phyloP scores from a whole-genome alignment of 2,113 vertebrate species.

The Saguinus midas region DNA sequence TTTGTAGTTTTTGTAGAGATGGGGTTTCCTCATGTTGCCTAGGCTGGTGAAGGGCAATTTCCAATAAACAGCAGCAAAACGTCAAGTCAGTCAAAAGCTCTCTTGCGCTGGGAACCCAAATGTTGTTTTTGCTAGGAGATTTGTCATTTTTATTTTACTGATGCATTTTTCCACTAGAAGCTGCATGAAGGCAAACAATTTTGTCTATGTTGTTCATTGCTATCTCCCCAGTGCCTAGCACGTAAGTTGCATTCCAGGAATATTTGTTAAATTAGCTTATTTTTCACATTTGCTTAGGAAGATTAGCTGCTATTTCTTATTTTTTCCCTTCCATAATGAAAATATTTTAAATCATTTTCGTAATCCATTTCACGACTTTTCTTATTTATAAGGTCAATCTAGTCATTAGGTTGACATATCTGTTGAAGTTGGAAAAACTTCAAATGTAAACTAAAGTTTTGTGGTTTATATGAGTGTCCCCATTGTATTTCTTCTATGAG shows the following conservation, averaged over 20 bases:
- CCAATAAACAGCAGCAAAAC: not conserved
- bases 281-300: not conserved
- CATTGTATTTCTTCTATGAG: not conserved
- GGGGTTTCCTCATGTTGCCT: no score
- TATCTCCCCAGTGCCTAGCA: not conserved
- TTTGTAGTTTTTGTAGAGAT: no score
- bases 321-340: not conserved
- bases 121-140: not conserved
- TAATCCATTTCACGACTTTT: not conserved
- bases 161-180: not conserved
- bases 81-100: not conserved
- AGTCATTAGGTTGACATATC: conserved; percentile 10
- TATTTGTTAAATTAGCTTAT: not conserved
- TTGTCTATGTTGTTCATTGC: not conserved
- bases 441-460: conserved; percentile 5
- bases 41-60: not conserved
- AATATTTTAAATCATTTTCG: conserved; percentile 30
- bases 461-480: not conserved
- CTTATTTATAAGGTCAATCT: not conserved
- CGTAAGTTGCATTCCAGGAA: not conserved
- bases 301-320: not conserved
- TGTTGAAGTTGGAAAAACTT: not conserved
- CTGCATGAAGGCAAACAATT: not conserved
- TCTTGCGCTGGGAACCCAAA: not conserved
- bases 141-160: not conserved